Percentiles rank a stretch among this genome's conserved stretches.
phyloP scores from a whole-genome alignment of 2,888 invertebrate species.

The Sclerodermus sp. region DNA sequence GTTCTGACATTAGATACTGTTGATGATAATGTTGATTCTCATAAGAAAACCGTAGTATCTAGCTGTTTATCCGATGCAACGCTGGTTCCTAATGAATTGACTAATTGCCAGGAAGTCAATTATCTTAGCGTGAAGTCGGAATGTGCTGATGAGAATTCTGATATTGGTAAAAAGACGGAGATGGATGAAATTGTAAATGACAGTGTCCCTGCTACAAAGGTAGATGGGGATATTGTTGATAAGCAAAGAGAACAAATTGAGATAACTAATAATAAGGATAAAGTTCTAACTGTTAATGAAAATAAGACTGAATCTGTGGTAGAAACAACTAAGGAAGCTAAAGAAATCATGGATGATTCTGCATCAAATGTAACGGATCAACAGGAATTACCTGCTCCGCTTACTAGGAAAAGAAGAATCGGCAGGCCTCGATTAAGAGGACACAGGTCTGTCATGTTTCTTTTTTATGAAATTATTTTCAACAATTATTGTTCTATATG shows the following conservation, averaged over 20 bases:
- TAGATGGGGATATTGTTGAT: slow-evolving; percentile 47
- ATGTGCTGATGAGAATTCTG: slow-evolving; percentile 46
- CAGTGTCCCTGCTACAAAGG: too few relatives aligned
- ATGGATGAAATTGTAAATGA: too few relatives aligned
- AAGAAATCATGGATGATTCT: slow-evolving; percentile 6
- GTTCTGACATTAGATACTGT: slow-evolving; percentile 66
- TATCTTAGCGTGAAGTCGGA: slow-evolving; percentile 55
- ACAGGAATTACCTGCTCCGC: slow-evolving; percentile 20
- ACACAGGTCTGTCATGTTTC: slow-evolving; percentile 35
- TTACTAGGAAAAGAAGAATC: slow-evolving; percentile 42
- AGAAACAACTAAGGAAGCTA: slow-evolving; percentile 19
- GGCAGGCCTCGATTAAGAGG: slow-evolving; percentile 41
- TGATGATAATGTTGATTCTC: slow-evolving; percentile 55
- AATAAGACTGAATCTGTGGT: slow-evolving; percentile 16
- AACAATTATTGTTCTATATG: not conserved
- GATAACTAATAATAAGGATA: slow-evolving; percentile 1
- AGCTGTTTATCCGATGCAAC: slow-evolving; percentile 52
- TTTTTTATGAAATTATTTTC: slow-evolving; percentile 5
- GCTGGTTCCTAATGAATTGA: slow-evolving; percentile 50
- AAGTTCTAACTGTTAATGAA: slow-evolving; percentile 5
- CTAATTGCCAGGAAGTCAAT: slow-evolving; percentile 50
- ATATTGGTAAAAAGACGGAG: slow-evolving; percentile 60
- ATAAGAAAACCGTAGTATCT: slow-evolving; percentile 53
- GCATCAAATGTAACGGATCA: slow-evolving; percentile 10
- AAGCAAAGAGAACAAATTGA: slow-evolving; percentile 35